A percentile compares a stretch with the other conserved stretches of the same genome.
phyloP scores from a whole-genome alignment of 2,888 invertebrate genomes.

The Drosophila nr. perissopoda region DNA sequence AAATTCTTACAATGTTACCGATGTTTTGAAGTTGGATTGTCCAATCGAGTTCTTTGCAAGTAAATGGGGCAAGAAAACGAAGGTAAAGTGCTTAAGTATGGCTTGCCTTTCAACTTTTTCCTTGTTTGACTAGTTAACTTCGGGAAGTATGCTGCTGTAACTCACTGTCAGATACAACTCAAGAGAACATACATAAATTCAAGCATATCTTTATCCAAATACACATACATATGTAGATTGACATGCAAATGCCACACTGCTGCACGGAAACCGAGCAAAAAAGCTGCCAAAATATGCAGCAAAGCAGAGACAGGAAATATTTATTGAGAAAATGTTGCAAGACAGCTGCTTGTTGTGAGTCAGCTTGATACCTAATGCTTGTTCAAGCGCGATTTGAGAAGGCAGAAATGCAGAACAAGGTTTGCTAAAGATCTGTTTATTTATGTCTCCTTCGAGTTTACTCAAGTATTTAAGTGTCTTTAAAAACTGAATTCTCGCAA shows the following conservation, averaged over 20 bases:
- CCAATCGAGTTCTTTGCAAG: background rate
- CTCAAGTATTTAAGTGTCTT: background rate
- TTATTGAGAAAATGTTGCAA: slow-evolving; percentile 9
- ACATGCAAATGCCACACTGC: slow-evolving; percentile 30
- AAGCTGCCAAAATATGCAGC: slow-evolving; percentile 8
- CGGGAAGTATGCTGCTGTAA: slow-evolving; percentile 12
- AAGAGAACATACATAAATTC: slow-evolving; percentile 2
- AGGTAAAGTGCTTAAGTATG: background rate
- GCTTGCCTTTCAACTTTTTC: background rate
- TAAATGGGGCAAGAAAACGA: background rate
- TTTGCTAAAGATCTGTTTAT: slow-evolving; percentile 19
- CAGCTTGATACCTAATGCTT: slow-evolving; percentile 29
- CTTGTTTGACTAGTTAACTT: slow-evolving; percentile 1
- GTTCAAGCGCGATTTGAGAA: slow-evolving; percentile 8
- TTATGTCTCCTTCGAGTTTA: background rate
- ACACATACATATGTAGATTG: slow-evolving; percentile 17
- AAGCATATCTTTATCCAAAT: slow-evolving; percentile 3
- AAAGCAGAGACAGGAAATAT: slow-evolving; percentile 14
- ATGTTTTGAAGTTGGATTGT: background rate
- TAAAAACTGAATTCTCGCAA: background rate
- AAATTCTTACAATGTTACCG: background rate
- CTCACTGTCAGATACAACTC: slow-evolving; percentile 9
- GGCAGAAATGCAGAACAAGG: slow-evolving; percentile 14
- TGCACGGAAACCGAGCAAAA: slow-evolving; percentile 20
- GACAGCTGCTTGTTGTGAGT: slow-evolving; percentile 23